Evolutionary conservation across 2,888 invertebrate species (phyloP), one percentile per base, ranked within the genome.

Genomic region (Linyphia triangularis): DNA sequence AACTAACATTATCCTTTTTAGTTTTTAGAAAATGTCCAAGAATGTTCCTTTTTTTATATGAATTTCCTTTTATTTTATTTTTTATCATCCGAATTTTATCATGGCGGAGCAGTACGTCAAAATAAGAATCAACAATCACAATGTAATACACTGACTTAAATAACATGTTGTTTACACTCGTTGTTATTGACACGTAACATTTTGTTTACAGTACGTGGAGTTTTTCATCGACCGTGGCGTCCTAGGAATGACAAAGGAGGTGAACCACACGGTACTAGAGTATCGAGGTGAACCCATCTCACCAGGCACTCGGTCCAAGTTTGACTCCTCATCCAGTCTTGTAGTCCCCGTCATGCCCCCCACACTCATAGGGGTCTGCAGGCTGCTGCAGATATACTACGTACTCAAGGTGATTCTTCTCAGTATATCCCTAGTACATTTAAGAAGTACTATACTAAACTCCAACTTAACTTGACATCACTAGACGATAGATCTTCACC

Each of bases 141-240:
- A 9, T n/a, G 7, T 19, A 40, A 40, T 10, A 40, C 7, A 10
- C 40, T 40, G 16, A 22, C 19, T 2, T 19, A 59, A n/a, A 7
- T n/a, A 59, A 59, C 2, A 1, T 24, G 0, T 72, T 72, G 30
- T 22, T 28, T 13, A 0, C 57, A 89, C 9, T 28, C 33, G n/a
- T n/a, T n/a, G n/a, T 57, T 78, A 13, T 30, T 22, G 33, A 13
- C 26, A 22, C 26, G 19, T 9, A 59, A 59, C 30, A 37, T 43
- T 57, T 9, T 30, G 19, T 69, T n/a, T 40, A 69, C 94, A 96
- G 95, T 94, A 95, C 92, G 95, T 96, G 85, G 96, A 96, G 92
- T 96, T 95, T 92, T 95, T 95, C 92, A 96, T 96, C 91, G 96
- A 96, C 92, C 94, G 96, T 90, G 96, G 95, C 26, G 95, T 96